A percentile compares a stretch with the other conserved stretches of the same genome.
Evolutionary conservation across 2,797 vertebrate species (phyloP).

Genomic region (Silurus aristotelis): DNA sequence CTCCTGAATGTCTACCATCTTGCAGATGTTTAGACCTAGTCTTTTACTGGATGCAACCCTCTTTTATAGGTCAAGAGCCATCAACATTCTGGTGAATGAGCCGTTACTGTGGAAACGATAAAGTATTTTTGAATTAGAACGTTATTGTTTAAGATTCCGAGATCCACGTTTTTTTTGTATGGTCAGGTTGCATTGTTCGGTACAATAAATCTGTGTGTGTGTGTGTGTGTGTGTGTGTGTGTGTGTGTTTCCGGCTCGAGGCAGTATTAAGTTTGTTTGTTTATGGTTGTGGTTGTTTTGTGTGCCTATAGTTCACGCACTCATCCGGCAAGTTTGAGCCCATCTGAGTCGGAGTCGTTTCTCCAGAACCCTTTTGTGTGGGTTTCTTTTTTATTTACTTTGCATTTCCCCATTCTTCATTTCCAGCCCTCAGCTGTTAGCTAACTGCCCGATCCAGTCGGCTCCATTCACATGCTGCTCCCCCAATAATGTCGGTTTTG

Average conservation of each 20-base stretch:
- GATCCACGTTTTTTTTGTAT: too few relatives aligned
- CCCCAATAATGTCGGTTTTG: slow-evolving; percentile 47
- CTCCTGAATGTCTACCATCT: too few relatives aligned
- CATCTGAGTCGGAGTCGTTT: slow-evolving; percentile 15
- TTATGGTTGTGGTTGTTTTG: background rate
- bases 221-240: background rate
- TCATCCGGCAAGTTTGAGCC: background rate
- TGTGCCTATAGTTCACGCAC: background rate
- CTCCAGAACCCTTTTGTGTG: background rate
- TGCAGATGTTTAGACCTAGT: too few relatives aligned
- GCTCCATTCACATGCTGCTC: slow-evolving; percentile 12
- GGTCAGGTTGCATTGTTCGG: background rate
- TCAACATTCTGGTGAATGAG: too few relatives aligned
- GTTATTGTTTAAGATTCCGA: too few relatives aligned
- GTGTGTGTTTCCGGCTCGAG: background rate
- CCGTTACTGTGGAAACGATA: background rate
- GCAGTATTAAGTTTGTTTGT: background rate
- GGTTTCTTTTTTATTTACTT: slow-evolving; percentile 20
- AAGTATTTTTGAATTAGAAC: background rate
- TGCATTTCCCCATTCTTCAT: background rate
- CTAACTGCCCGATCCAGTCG: slow-evolving; percentile 28
- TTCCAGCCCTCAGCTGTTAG: slow-evolving; percentile 1
- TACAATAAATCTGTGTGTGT: too few relatives aligned
- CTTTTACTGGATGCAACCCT: too few relatives aligned
- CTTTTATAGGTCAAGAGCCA: too few relatives aligned